Base-by-base conservation (phyloP, 1,140 invertebrate genomes). In the Apocrypta bakeri region DNA sequence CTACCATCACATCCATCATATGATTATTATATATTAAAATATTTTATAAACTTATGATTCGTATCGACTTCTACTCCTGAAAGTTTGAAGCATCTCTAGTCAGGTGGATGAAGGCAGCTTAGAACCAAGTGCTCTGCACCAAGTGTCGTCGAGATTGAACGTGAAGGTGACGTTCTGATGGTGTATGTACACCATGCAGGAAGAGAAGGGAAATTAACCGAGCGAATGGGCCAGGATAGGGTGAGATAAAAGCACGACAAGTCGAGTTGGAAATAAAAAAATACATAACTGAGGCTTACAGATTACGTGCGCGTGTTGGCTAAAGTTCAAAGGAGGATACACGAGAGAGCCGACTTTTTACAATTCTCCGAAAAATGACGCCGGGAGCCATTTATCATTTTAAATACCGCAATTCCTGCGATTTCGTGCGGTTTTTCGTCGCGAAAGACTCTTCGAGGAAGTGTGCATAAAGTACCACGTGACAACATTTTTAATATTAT, bases 81-180 rank as follows among this genome's bases (percentile, higher is more conserved):
- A 81, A 74, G 56, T 64, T 81, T 68, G 42, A 48, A 17, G 14
- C 42, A 17, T 1, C 0, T 48, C 69, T 75, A n/a, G n/a, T n/a
- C n/a, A n/a, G n/a, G n/a, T n/a, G n/a, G n/a, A n/a, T n/a, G n/a
- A n/a, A n/a, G n/a, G n/a, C n/a, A n/a, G n/a, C n/a, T n/a, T n/a
- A n/a, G n/a, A n/a, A n/a, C n/a, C n/a, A n/a, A n/a, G n/a, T n/a
- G n/a, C n/a, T n/a, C n/a, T n/a, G n/a, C n/a, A n/a, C n/a, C n/a
- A n/a, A n/a, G n/a, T n/a, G n/a, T n/a, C n/a, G 63, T 85, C 83
- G 85, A 86, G 83, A 84, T 83, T 84, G 64, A 81, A 83, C 73
- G 82, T 72, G 82, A 81, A 78, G 72, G 63, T 71, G 73, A 29
- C 11, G n/a, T 17, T n/a, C n/a, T n/a, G n/a, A n/a, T n/a, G n/a